phyloP scores from a whole-genome alignment of 2,113 vertebrate species.

The Bungarus multicinctus region DNA sequence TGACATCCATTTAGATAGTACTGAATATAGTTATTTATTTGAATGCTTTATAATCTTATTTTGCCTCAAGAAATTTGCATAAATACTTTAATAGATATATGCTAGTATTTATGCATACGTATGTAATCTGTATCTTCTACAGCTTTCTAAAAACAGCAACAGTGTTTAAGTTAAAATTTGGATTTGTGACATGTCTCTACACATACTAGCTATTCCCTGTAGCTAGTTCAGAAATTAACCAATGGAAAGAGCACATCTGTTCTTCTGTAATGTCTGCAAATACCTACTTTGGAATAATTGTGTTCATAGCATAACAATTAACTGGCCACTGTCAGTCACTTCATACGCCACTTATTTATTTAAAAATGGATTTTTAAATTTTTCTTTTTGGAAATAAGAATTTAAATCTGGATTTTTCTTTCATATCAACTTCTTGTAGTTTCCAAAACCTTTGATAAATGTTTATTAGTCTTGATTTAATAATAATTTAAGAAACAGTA shows the following conservation, averaged over 20 bases:
- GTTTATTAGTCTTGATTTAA: slow-evolving; percentile 51
- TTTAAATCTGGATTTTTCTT: slow-evolving; percentile 38
- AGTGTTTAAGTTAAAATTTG: background rate
- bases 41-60: background rate
- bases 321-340: background rate
- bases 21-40: background rate
- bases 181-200: background rate
- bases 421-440: background rate
- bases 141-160: background rate
- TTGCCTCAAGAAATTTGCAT: background rate
- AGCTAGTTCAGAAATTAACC: background rate
- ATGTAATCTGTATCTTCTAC: background rate
- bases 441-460: slow-evolving; percentile 19
- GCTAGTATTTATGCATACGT: background rate
- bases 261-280: slow-evolving; percentile 10
- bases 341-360: slow-evolving; percentile 16
- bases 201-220: slow-evolving; percentile 6
- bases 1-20: background rate
- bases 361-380: slow-evolving; percentile 20
- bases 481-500: slow-evolving; percentile 51
- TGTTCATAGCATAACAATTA: slow-evolving; percentile 41
- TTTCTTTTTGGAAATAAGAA: background rate
- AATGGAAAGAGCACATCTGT: background rate
- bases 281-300: slow-evolving; percentile 3
- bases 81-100: background rate